These are phyloP conservation scores for Leptopilina syphax DNA, from an alignment of 2,888 invertebrate genomes.

Conservation along the genomic window DNA sequence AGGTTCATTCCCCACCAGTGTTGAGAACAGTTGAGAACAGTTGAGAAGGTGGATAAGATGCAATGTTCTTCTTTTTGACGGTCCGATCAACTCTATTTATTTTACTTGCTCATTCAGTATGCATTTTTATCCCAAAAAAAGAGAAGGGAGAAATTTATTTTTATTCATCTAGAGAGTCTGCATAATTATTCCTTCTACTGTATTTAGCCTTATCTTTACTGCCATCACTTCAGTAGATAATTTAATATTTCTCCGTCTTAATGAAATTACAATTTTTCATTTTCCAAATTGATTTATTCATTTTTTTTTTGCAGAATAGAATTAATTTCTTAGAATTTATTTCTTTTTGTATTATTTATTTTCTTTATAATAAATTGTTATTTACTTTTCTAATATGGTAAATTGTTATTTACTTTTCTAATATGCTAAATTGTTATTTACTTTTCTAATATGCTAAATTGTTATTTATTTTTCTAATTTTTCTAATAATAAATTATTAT, in stretches of 20 bases:
- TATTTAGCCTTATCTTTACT: slow-evolving; percentile 13
- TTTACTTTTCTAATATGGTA: too few species aligned
- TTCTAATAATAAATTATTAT: too few species aligned
- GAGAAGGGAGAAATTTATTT: neutral
- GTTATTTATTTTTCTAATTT: too few species aligned
- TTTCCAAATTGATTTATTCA: too few species aligned
- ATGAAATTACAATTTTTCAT: neutral
- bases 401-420: too few species aligned
- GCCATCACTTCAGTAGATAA: neutral
- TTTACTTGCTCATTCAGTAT: slow-evolving; percentile 26
- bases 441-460: too few species aligned
- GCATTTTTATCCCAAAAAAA: neutral
- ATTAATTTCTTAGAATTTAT: too few species aligned
- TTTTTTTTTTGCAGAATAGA: too few species aligned
- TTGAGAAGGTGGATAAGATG: neutral
- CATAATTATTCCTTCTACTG: slow-evolving; percentile 5
- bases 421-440: too few species aligned
- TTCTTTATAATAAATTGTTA: too few species aligned
- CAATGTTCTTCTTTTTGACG: neutral
- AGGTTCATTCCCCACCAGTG: slow-evolving; percentile 28
- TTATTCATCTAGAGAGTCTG: slow-evolving; percentile 6
- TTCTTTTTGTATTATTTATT: too few species aligned
- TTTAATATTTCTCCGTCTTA: neutral
- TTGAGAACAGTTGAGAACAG: neutral
- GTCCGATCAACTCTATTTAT: slow-evolving; percentile 28